phyloP scores from a whole-genome alignment of 2,113 vertebrate genomes.

The Syngnathus scovelli region DNA sequence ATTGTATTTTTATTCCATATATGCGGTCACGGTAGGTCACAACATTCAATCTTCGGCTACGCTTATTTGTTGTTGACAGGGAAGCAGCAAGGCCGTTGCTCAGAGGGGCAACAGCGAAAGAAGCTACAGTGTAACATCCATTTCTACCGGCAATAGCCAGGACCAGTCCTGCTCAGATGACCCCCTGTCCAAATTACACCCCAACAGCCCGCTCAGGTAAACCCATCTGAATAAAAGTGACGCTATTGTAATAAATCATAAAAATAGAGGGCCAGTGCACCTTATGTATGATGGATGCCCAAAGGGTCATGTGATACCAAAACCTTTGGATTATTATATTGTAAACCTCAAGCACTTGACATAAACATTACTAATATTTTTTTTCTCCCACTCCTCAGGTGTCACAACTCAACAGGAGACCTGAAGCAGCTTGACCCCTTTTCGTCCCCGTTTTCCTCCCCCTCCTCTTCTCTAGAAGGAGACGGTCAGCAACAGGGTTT shows the following conservation, averaged over 20 bases:
- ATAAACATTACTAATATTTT: background rate
- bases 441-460: conserved; percentile 23
- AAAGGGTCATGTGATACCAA: too few relatives aligned
- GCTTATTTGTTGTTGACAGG: conserved; percentile 65
- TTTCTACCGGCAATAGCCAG: conserved; percentile 61
- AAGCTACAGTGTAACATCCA: conserved; percentile 65
- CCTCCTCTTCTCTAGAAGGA: conserved; percentile 21
- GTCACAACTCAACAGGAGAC: conserved; percentile 78
- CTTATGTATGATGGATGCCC: too few relatives aligned
- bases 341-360: background rate
- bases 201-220: conserved; percentile 66
- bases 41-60: background rate
- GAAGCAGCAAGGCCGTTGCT: conserved; percentile 75
- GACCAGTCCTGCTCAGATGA: conserved; percentile 47
- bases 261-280: too few relatives aligned
- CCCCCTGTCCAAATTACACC: conserved; percentile 31
- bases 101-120: conserved; percentile 70
- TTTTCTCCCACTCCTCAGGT: conserved; percentile 33
- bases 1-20: background rate
- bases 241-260: too few relatives aligned
- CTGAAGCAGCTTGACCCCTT: conserved; percentile 66
- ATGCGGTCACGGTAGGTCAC: background rate
- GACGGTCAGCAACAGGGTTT: conserved; percentile 72
- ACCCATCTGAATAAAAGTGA: background rate
- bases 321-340: background rate